Conservation (phyloP, 2,888 invertebrate species). For the Archips crataeganus region DNA sequence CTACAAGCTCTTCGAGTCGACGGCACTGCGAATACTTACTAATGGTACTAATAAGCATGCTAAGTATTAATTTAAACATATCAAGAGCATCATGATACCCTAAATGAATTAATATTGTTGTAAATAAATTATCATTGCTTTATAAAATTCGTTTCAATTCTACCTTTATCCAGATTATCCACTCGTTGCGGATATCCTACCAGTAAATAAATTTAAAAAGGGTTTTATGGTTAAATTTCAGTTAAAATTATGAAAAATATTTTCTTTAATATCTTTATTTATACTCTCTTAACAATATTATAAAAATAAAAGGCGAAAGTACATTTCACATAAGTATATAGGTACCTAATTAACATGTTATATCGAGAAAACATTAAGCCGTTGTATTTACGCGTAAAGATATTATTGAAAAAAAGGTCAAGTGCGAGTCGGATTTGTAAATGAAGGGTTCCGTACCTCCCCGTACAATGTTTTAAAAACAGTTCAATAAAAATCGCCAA, state of each 20-base stretch:
- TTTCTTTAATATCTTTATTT: slow-evolving; percentile 43
- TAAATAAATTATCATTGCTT: slow-evolving; percentile 2
- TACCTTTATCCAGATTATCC: background rate
- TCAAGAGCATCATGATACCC: background rate
- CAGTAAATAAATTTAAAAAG: too few species aligned
- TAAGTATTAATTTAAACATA: background rate
- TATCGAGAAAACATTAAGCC: slow-evolving; percentile 41
- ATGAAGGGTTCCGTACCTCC: too few species aligned
- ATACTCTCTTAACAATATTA: slow-evolving; percentile 43
- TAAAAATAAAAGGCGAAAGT: slow-evolving; percentile 43
- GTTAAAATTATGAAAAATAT: background rate
- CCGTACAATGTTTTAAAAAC: too few species aligned
- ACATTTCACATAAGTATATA: slow-evolving; percentile 41
- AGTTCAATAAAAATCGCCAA: too few species aligned
- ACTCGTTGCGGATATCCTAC: too few species aligned
- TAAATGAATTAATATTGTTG: background rate
- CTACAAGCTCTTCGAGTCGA: background rate
- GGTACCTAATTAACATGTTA: slow-evolving; percentile 34
- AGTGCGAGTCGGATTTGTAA: too few species aligned
- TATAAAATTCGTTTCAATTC: background rate
- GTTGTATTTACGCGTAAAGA: slow-evolving; percentile 28
- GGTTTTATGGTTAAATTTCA: background rate
- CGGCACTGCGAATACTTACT: background rate
- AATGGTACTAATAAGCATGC: background rate
- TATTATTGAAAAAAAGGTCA: background rate